Percentiles rank a stretch among this genome's conserved stretches.
These are phyloP conservation scores for Amaurobius ferox DNA, from an alignment of 2,888 invertebrate species.

Conservation along the genomic window DNA sequence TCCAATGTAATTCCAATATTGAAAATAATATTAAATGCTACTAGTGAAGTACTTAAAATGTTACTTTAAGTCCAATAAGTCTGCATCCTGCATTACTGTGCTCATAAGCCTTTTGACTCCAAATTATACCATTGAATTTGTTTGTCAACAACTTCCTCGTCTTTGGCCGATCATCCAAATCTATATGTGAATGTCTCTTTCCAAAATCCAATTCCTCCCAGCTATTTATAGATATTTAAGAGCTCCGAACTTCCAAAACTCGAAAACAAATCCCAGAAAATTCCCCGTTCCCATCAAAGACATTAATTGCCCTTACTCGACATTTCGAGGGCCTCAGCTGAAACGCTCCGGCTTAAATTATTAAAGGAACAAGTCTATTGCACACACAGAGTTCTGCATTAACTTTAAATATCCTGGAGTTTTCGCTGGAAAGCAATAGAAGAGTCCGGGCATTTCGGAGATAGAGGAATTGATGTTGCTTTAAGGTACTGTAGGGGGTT, in stretches of 20 bases:
- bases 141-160: neutral
- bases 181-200: neutral
- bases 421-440: neutral
- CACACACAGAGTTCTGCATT: neutral
- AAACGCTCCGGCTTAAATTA: neutral
- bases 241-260: neutral
- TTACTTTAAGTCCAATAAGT: no score
- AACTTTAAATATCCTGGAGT: neutral
- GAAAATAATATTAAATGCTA: no score
- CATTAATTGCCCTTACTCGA: neutral
- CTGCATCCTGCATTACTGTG: no score
- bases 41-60: no score
- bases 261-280: conserved; percentile 1
- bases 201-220: neutral
- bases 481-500: neutral
- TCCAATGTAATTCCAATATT: no score
- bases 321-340: neutral
- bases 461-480: conserved; percentile 1
- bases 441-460: neutral
- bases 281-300: neutral
- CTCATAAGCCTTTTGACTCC: no score
- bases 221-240: neutral
- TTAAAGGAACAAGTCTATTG: conserved; percentile 1
- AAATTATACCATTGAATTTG: neutral
- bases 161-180: neutral